Percentiles rank a stretch among this genome's conserved stretches.
Evolutionary conservation across 2,888 invertebrate species (phyloP).

Genomic region (Caenorhabditis drosophilae): DNA sequence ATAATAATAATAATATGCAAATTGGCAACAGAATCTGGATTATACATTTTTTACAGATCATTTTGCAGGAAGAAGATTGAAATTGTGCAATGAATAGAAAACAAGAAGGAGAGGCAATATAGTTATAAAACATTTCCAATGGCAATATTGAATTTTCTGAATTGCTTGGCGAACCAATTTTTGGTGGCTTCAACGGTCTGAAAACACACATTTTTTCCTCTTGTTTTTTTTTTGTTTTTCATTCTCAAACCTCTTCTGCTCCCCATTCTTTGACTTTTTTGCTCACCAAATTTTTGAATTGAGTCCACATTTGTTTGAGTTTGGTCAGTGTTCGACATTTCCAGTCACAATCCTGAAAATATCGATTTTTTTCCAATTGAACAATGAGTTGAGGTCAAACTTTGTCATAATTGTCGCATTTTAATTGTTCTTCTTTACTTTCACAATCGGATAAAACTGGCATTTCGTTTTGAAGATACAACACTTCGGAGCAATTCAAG

Average conservation of each 20-base stretch:
- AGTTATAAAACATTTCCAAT: conserved; percentile 8
- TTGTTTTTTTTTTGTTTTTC: neutral
- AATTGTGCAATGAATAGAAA: too few relatives aligned
- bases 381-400: conserved; percentile 3
- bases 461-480: conserved; percentile 17
- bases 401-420: conserved; percentile 31
- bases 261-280: conserved; percentile 39
- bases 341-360: conserved; percentile 49
- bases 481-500: conserved; percentile 38
- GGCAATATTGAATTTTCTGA: conserved; percentile 31
- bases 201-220: conserved; percentile 1
- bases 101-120: too few relatives aligned
- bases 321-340: conserved; percentile 42
- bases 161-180: conserved; percentile 34
- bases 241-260: conserved; percentile 17
- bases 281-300: conserved; percentile 41
- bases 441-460: conserved; percentile 36
- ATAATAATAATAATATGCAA: too few relatives aligned
- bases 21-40: too few relatives aligned
- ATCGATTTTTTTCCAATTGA: neutral
- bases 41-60: too few relatives aligned
- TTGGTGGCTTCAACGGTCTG: conserved; percentile 14
- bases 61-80: too few relatives aligned
- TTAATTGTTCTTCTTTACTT: conserved; percentile 18
- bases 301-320: conserved; percentile 43